Evolutionary conservation across 2,113 vertebrate genomes (phyloP).

Genomic region (Eptatretus burgeri): DNA sequence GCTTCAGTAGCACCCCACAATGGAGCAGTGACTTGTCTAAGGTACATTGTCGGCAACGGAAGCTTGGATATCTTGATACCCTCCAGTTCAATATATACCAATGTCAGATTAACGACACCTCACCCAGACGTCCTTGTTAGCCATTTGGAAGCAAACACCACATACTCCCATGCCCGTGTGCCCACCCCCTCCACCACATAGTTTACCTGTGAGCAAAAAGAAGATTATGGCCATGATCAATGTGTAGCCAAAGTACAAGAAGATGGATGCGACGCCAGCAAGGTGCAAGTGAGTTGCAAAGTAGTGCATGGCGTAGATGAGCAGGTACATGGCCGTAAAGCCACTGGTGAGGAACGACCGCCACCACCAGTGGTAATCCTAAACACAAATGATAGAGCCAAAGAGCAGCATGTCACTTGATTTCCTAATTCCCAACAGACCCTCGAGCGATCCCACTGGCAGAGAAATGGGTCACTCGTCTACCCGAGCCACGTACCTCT

Average conservation of each 20-base stretch:
- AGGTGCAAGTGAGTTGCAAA: constrained; percentile 37
- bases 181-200: not conserved
- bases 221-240: constrained; percentile 38
- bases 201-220: constrained; percentile 29
- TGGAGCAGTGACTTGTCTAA: too few species aligned
- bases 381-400: not conserved
- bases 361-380: constrained; percentile 11
- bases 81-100: constrained; percentile 12
- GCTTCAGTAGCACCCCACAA: too few species aligned
- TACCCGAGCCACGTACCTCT: constrained; percentile 6
- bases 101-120: constrained; percentile 38
- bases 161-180: constrained; percentile 10
- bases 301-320: constrained; percentile 23
- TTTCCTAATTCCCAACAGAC: too few species aligned
- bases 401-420: too few species aligned
- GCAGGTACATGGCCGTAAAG: constrained; percentile 9
- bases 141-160: constrained; percentile 32
- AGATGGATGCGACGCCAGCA: constrained; percentile 26
- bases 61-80: too few species aligned
- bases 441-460: too few species aligned
- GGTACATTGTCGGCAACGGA: too few species aligned
- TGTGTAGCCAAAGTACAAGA: constrained; percentile 36
- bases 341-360: constrained; percentile 8
- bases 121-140: constrained; percentile 34
- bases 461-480: too few species aligned